phyloP scores from a whole-genome alignment of 2,888 invertebrate genomes.

The Lycocerus yunnanus region DNA sequence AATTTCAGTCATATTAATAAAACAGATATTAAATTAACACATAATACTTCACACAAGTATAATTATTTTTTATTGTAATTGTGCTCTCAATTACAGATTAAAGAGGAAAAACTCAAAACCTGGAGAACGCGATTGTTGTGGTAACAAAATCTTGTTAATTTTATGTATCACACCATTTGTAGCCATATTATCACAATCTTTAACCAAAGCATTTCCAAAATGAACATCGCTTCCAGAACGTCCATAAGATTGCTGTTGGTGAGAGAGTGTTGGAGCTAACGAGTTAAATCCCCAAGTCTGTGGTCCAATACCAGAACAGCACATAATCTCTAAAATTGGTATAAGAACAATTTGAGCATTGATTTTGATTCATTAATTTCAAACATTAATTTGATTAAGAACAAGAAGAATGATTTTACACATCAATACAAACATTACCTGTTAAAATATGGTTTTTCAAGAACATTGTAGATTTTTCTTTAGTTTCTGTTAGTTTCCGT shows the following conservation, averaged over 20 bases:
- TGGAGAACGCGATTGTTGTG: constrained; percentile 45
- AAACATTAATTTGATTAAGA: too few relatives aligned
- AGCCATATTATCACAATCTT: constrained; percentile 59
- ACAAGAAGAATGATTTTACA: too few relatives aligned
- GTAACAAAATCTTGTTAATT: constrained; percentile 59
- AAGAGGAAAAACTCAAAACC: constrained; percentile 50
- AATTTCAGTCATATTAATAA: constrained; percentile 29
- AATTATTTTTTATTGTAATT: neutral
- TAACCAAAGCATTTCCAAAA: constrained; percentile 49
- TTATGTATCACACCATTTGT: constrained; percentile 64
- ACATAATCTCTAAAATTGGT: constrained; percentile 49
- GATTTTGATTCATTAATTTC: too few relatives aligned
- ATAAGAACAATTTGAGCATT: neutral
- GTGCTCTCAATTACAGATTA: constrained; percentile 46
- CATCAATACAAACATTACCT: constrained; percentile 48
- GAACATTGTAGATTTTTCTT: constrained; percentile 56
- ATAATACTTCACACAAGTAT: constrained; percentile 15
- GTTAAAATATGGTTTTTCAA: constrained; percentile 60
- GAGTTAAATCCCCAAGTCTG: constrained; percentile 53
- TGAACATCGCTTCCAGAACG: constrained; percentile 47
- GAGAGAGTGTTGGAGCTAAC: constrained; percentile 48
- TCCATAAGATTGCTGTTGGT: constrained; percentile 48
- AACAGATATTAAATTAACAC: constrained; percentile 28
- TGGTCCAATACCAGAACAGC: constrained; percentile 53
- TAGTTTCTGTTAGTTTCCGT: constrained; percentile 56